Base-by-base conservation (phyloP, 2,113 vertebrate species). In the Poecilia latipinna region DNA sequence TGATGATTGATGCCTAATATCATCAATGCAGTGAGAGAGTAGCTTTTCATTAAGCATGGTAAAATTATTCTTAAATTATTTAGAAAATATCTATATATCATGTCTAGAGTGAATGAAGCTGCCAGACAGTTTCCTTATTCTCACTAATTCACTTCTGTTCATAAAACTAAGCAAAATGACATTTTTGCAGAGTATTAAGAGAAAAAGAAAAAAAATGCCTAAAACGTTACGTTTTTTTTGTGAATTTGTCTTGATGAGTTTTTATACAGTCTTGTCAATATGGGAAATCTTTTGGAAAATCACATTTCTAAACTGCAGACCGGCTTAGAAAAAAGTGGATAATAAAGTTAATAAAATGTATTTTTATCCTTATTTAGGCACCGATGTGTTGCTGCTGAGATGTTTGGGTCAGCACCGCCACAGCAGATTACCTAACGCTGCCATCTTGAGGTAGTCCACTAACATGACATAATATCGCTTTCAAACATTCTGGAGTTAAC, bases 371-470 rank as follows among this genome's bases (percentile, higher is more conserved):
- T 15, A 42, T 42, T 13, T 42, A 42, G 26, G 10, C 24, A 31
- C 42, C 28, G 1, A 37, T 5, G 13, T 48, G 5, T 33, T 15
- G 60, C 15, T 31, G 4, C 6, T 57, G 7, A 1, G 26, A 28
- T 44, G 4, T 29, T 31, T 19, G 22, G 12, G 51, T 19, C 32
- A 61, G 32, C 3, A 37, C n/a, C 32, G 28, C 60, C 7, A 8
- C 29, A 19, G n/a, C 5, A 13, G 51, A 10, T 26, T 28, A 15
- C 3, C 24, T 8, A 35, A 28, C 13, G 35, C 29, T 70, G 17
- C n/a, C n/a, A 28, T 61, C 54, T 61, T 35, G 24, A 70, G 48
- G 57, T 70, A 61, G 54, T 70, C 32, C 51, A 70, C 68, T 26
- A 33, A 8, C 28, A 69, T 54, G 32, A 60, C 28, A 15, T n/a